Evolutionary conservation across 2,797 vertebrate genomes (phyloP), one percentile per base, ranked within the genome.

Genomic region (Rhynchonycteris naso): DNA sequence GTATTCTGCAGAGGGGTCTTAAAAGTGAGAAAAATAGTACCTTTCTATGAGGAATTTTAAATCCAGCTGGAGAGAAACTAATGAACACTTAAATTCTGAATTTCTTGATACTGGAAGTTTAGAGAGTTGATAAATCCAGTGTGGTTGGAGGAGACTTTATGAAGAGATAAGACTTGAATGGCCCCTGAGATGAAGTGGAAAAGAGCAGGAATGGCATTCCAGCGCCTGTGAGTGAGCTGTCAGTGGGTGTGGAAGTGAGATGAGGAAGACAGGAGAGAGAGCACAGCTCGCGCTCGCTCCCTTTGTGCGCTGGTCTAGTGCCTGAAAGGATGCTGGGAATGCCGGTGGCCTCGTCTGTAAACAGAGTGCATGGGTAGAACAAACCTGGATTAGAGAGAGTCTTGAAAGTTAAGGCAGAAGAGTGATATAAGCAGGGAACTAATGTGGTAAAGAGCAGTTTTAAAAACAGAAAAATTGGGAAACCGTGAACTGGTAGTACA

Each of bases 21-120:
- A 80, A 43, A 89, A 88, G 63, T 65, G 47, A 82, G 63, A 58
- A 93, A 82, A 95, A 63, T 56, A 66, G 52, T 94, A 75, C 68
- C 18, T 71, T 79, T 68, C 30, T 92, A 30, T 79, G 33, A 84
- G 43, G 43, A 84, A 30, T 33, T 83, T 90, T 56, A 61, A 90
- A 69, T 90, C 26, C 5, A 82, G 21, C 13, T 84, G 65, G 22
- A 80, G 43, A 81, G 33, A 56, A 81, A 61, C 18, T 68, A 38
- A 87, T 78, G 30, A 90, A 63, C 56, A 54, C 18, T 66, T 59
- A 88, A 47, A 50, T 91, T 91, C 75, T 91, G 47, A 59, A 81
- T 86, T 18, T 43, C 66, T n/a, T 72, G 71, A n/a, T 69, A 63
- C 24, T 26, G 21, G 24, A 28, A 66, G 43, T 78, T 87, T 35